phyloP scores from a whole-genome alignment of 2,888 invertebrate genomes.

The Hypomecis atomaria region DNA sequence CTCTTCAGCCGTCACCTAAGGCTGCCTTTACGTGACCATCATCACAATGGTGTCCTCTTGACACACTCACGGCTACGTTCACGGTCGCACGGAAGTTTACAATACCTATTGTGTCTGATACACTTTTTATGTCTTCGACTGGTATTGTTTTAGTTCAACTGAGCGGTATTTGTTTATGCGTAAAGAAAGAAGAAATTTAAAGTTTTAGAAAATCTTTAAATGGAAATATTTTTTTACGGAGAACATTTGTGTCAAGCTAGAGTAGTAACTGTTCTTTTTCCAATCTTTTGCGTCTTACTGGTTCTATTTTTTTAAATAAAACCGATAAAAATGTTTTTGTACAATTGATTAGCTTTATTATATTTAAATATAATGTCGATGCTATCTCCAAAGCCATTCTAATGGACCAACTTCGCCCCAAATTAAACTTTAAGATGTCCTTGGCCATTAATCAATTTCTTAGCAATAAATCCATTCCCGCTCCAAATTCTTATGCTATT shows the following conservation, averaged over 20 bases:
- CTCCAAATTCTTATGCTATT: constrained; percentile 32
- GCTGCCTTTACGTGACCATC: constrained; percentile 61
- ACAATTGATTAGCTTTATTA: neutral
- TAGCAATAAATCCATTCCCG: constrained; percentile 21
- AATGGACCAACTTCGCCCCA: constrained; percentile 1
- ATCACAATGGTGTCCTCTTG: constrained; percentile 66
- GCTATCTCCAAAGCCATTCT: neutral
- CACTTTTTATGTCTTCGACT: constrained; percentile 33
- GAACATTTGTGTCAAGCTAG: too few relatives aligned
- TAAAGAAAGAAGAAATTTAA: neutral
- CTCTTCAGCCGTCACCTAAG: constrained; percentile 48
- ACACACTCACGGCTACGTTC: constrained; percentile 64
- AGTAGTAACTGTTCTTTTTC: too few relatives aligned
- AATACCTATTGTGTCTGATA: constrained; percentile 39
- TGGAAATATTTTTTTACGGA: too few relatives aligned
- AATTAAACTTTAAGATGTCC: constrained; percentile 12
- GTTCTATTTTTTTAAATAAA: too few relatives aligned
- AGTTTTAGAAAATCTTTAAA: neutral
- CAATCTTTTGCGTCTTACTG: too few relatives aligned
- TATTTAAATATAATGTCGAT: neutral
- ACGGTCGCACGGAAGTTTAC: constrained; percentile 68
- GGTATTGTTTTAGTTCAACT: constrained; percentile 30
- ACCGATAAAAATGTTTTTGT: neutral
- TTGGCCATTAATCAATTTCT: constrained; percentile 24
- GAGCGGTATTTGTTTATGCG: constrained; percentile 1